Evolutionary conservation across 2,113 vertebrate genomes (phyloP).

Genomic region (Megaptera novaeangliae): DNA sequence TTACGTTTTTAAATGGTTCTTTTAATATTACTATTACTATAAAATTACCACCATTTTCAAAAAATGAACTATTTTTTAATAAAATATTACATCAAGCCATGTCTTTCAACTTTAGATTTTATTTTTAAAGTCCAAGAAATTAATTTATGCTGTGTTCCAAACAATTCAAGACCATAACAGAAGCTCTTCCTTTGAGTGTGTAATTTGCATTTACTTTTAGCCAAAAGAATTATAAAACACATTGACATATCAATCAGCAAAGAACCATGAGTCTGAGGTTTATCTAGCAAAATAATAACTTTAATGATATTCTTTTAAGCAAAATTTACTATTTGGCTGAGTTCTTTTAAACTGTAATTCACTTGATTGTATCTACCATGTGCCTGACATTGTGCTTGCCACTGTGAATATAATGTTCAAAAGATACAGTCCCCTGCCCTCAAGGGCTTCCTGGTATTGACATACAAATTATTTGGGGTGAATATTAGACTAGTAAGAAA

Average conservation of each 20-base stretch:
- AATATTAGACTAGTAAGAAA: background rate
- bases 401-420: background rate
- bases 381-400: background rate
- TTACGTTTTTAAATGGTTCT: constrained; percentile 16
- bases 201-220: constrained; percentile 34
- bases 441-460: background rate
- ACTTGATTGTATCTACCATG: background rate
- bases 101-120: constrained; percentile 35
- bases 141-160: constrained; percentile 25
- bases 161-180: background rate
- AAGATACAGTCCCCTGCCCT: background rate
- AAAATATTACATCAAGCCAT: background rate
- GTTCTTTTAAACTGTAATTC: background rate
- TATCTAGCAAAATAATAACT: background rate
- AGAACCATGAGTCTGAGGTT: background rate
- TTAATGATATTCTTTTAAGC: constrained; percentile 5
- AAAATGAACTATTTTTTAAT: constrained; percentile 6
- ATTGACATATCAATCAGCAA: background rate
- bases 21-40: constrained; percentile 25
- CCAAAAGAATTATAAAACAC: background rate
- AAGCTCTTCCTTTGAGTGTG: background rate
- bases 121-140: constrained; percentile 10
- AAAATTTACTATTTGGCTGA: background rate
- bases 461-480: background rate
- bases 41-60: background rate